Conservation (phyloP, 2,113 vertebrate genomes). For the Saccopteryx bilineata region DNA sequence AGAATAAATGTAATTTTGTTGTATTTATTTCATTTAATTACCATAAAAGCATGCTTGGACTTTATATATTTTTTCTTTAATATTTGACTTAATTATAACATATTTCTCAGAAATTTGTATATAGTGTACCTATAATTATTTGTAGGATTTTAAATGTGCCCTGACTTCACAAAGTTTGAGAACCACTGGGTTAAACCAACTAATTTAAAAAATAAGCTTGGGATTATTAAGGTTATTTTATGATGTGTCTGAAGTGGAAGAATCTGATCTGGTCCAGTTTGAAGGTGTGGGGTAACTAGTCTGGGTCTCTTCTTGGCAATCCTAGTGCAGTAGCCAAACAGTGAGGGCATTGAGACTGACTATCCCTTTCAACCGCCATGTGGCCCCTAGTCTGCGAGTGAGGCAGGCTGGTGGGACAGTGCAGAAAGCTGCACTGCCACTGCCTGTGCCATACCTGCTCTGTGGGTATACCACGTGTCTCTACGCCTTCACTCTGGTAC, state of each 20-base stretch:
- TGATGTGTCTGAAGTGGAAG: conserved; percentile 76
- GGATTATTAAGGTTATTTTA: conserved; percentile 56
- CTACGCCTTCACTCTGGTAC: conserved; percentile 87
- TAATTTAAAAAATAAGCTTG: background rate
- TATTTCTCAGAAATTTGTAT: too few species aligned
- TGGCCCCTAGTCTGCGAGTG: conserved; percentile 69
- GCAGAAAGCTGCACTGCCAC: conserved; percentile 80
- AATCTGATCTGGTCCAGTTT: conserved; percentile 60
- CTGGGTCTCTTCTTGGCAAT: conserved; percentile 61
- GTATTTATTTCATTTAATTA: too few species aligned
- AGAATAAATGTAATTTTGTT: too few species aligned
- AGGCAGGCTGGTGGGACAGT: conserved; percentile 83
- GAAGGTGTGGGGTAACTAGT: conserved; percentile 47
- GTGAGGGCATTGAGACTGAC: conserved; percentile 86
- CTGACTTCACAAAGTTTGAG: too few species aligned
- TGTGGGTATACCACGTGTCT: conserved; percentile 85
- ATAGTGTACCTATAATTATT: too few species aligned
- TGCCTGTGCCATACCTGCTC: conserved; percentile 87
- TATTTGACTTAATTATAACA: too few species aligned
- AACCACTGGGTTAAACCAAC: background rate
- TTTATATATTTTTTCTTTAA: too few species aligned
- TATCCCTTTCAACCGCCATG: conserved; percentile 46
- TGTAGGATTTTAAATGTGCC: too few species aligned
- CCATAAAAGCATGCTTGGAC: too few species aligned
- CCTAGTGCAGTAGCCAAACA: conserved; percentile 80